Base-by-base conservation (phyloP, 2,113 vertebrate species). In the Thymallus thymallus region DNA sequence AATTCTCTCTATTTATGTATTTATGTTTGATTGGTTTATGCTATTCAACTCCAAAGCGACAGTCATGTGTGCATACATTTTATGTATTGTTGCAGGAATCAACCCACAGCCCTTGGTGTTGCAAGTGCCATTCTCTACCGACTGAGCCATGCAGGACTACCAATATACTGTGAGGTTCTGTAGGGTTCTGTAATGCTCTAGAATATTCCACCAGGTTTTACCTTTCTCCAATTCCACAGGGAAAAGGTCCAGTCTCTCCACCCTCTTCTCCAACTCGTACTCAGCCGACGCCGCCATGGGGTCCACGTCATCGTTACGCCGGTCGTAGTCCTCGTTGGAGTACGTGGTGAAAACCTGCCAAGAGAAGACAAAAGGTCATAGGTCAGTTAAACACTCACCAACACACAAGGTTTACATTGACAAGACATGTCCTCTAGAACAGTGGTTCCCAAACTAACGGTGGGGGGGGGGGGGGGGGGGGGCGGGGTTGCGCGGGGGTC, bases 161-260 rank as follows among this genome's bases (percentile, higher is more conserved):
- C 46, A 48, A 48, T 48, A 16, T 16, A 46, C 12, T 26, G 35
- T 68, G 66, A 56, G 6, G 24, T 14, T 72, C 45, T 56, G 55
- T 20, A 30, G 69, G 55, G 22, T n/a, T 66, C 75, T 69, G 64
- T 29, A 12, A 74, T 79, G 85, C 5, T 22, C 56, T 58, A n/a
- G n/a, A 58, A n/a, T 6, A 14, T n/a, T 58, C 56, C 56, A 24
- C 24, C 26, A 24, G 10, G 24, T 18, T 30, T 9, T 29, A 98
- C 97, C 97, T 94, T 98, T 98, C 83, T 98, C 95, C 87, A 99
- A 93, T 90, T 98, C 97, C 45, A 99, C 97, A 0, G 96, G 96
- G 86, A 99, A 98, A n/a, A 98, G 94, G 76, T 98, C 97, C 84
- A 99, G 88, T 80, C 96, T 93, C 89, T 99, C 97, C 23, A 99